These are phyloP conservation scores for Pyrrhia umbra DNA, from an alignment of 2,888 invertebrate species.

Conservation along the genomic window DNA sequence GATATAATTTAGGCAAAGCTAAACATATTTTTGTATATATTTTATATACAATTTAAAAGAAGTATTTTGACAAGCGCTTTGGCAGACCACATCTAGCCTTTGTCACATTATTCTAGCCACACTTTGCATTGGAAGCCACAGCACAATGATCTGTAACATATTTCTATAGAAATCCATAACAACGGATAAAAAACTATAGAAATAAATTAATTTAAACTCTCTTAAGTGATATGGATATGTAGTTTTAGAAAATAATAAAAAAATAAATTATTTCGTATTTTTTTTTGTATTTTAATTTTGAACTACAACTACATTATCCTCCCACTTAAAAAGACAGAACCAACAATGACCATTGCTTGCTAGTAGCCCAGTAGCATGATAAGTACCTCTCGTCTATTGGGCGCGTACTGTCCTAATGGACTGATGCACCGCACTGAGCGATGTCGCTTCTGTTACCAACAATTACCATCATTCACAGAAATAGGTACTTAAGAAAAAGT, in stretches of 20 bases:
- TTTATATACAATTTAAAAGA: neutral
- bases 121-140: conserved; percentile 65
- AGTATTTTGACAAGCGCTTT: conserved; percentile 49
- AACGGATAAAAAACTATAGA: conserved; percentile 22
- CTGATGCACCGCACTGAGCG: conserved; percentile 87
- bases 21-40: conserved; percentile 4
- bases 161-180: conserved; percentile 20
- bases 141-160: conserved; percentile 41
- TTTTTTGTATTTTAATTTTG: neutral
- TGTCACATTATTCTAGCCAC: conserved; percentile 59
- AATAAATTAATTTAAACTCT: conserved; percentile 30
- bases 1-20: conserved; percentile 37
- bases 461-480: conserved; percentile 31
- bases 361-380: conserved; percentile 49
- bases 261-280: neutral
- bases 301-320: conserved; percentile 6
- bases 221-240: conserved; percentile 19
- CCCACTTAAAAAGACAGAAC: conserved; percentile 16
- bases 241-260: conserved; percentile 2
- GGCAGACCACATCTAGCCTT: conserved; percentile 58
- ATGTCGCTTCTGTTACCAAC: conserved; percentile 81
- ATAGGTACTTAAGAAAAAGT: neutral
- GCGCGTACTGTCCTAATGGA: conserved; percentile 80
- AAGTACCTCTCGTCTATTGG: conserved; percentile 76
- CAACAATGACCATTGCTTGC: conserved; percentile 53